Evolutionary conservation across 2,113 vertebrate genomes (phyloP), one percentile per base, ranked within the genome.

Genomic region (Noctilio leporinus): DNA sequence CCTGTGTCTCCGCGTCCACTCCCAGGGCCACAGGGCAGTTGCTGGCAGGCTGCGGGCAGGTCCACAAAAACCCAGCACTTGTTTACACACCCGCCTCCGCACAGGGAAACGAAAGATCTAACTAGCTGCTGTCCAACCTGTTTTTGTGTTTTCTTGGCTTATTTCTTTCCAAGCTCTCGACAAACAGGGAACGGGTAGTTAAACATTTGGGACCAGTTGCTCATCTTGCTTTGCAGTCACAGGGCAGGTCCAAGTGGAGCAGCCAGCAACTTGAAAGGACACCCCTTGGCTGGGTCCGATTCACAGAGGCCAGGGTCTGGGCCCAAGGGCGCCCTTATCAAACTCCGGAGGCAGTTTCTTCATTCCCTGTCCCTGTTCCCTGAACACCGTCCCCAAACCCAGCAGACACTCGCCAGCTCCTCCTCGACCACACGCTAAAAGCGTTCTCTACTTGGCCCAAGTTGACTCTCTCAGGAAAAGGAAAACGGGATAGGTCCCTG

Each of bases 81-180:
- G 62, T 88, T 96, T 45, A 83, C 26, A 22, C 9, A 69, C 78
- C 94, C 82, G 88, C 15, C 82, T 33, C 51, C 51, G 73, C 33
- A 14, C 0, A 4, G 35, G 43, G 45, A 53, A 55, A 47, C 59
- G 16, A 78, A 89, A 51, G 72, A 51, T 53, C 70, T 40, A 65
- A 62, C 86, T 33, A 51, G 51, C 75, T 94, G 93, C 82, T 49
- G 76, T 64, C 89, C 72, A 84, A 96, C 92, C 89, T 93, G 95
- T 89, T 96, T 49, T 30, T 57, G 38, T 83, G 81, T 93, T 95
- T 87, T 91, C 95, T 94, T 84, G 91, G 93, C 80, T 92, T 92
- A 64, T 85, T 86, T 92, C 84, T 95, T 94, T 94, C 80, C 86
- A 78, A 86, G 70, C 89, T 93, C 53, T 88, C 59, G 38, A 80